Conservation (phyloP, 2,888 invertebrate species). For the Luperina nickerlii region DNA sequence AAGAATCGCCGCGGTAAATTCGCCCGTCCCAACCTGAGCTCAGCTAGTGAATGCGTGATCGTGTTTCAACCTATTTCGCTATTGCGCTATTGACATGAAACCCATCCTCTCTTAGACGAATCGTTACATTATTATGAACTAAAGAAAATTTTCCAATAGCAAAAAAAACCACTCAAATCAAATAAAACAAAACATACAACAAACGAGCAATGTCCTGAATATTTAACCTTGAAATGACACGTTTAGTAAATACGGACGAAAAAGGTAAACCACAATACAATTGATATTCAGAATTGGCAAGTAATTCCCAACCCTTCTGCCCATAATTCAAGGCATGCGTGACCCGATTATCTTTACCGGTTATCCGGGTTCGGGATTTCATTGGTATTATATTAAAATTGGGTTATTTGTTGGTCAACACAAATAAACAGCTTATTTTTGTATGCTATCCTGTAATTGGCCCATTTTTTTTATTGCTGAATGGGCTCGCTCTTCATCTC, state of each 20-base stretch:
- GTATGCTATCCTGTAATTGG: neutral
- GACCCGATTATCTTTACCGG: constrained; percentile 29
- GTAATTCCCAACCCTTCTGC: constrained; percentile 47
- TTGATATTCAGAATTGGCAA: constrained; percentile 52
- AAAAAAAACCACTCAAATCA: neutral
- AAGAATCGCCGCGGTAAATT: too few species aligned
- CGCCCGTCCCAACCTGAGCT: too few species aligned
- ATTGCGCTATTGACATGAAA: neutral
- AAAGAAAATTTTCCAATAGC: neutral
- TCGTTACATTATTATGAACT: neutral
- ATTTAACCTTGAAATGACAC: constrained; percentile 32
- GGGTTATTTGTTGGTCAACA: neutral
- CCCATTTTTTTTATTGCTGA: too few species aligned
- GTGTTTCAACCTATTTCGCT: neutral
- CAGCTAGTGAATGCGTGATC: too few species aligned
- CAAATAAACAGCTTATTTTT: neutral
- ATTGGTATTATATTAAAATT: constrained; percentile 37
- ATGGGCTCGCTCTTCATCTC: too few species aligned
- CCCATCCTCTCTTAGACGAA: neutral
- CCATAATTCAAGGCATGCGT: constrained; percentile 41
- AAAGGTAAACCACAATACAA: constrained; percentile 44
- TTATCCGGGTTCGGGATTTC: constrained; percentile 12
- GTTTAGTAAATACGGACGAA: constrained; percentile 27
- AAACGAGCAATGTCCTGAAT: constrained; percentile 27
- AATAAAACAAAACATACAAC: constrained; percentile 38